Evolutionary conservation across 2,113 vertebrate genomes (phyloP).

Genomic region (Rhegmatorhina hoffmannsi): DNA sequence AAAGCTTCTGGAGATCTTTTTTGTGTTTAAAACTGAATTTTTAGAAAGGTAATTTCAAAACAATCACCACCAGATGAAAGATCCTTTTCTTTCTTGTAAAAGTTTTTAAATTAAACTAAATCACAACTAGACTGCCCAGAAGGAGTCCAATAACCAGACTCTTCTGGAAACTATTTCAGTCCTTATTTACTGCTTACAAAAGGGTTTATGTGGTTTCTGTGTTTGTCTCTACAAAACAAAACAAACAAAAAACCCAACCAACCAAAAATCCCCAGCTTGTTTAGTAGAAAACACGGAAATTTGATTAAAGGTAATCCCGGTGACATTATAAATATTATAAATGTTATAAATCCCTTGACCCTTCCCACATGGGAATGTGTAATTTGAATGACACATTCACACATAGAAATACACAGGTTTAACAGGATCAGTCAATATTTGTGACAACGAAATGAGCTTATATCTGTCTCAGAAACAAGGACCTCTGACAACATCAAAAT

Average conservation of each 20-base stretch:
- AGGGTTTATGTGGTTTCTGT: background rate
- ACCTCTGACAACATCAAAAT: background rate
- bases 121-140: background rate
- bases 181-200: background rate
- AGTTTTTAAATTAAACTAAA: background rate
- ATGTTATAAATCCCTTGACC: background rate
- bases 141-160: background rate
- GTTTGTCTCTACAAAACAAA: background rate
- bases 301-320: background rate
- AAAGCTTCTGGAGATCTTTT: background rate
- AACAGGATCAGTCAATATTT: background rate
- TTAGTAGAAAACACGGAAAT: background rate
- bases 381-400: background rate
- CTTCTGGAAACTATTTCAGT: background rate
- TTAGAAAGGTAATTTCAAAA: background rate
- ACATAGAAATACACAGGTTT: background rate
- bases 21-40: background rate
- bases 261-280: background rate
- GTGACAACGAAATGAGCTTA: background rate
- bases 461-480: background rate
- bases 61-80: background rate
- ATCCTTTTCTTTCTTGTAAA: background rate
- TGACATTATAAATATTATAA: background rate
- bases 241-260: background rate
- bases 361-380: background rate